Percentiles rank a stretch among this genome's conserved stretches.
Conservation (phyloP, 2,797 vertebrate species). For the Gouania willdenowi region DNA sequence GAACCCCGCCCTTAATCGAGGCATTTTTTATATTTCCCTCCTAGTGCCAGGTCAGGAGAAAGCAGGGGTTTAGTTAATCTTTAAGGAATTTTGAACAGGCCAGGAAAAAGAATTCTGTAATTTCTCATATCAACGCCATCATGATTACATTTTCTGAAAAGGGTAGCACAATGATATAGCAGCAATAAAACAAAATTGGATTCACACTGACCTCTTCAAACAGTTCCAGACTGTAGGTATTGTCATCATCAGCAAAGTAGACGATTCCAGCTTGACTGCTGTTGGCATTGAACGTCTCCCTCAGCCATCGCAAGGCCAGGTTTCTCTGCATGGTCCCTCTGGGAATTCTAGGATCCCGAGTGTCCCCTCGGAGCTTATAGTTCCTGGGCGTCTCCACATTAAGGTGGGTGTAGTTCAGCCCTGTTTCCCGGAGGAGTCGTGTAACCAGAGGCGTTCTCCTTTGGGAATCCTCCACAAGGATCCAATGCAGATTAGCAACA, state of each 20-base stretch:
- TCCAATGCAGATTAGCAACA: conserved; percentile 96
- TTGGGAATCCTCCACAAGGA: conserved; percentile 94
- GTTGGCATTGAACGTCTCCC: conserved; percentile 91
- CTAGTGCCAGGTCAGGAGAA: too few species aligned
- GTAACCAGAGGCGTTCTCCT: conserved; percentile 87
- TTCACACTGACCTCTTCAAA: conserved; percentile 90
- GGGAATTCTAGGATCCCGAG: conserved; percentile 90
- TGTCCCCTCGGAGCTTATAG: conserved; percentile 93
- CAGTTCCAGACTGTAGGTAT: conserved; percentile 96
- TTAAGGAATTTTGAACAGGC: too few species aligned
- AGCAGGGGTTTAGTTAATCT: too few species aligned
- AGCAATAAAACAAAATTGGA: too few species aligned
- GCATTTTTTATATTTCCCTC: too few species aligned
- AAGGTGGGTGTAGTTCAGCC: conserved; percentile 96
- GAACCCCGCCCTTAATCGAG: too few species aligned
- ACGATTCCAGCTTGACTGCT: conserved; percentile 88
- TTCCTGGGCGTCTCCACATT: conserved; percentile 96
- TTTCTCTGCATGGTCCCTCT: conserved; percentile 98
- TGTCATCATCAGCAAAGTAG: conserved; percentile 94
- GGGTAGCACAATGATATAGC: too few species aligned
- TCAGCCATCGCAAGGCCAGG: conserved; percentile 90
- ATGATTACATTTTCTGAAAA: too few species aligned
- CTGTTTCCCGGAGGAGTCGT: conserved; percentile 86
- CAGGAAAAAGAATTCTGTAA: too few species aligned
- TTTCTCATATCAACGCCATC: too few species aligned